These are phyloP conservation scores for Zootoca vivipara DNA, from an alignment of 2,113 vertebrate genomes.

Conservation along the genomic window DNA sequence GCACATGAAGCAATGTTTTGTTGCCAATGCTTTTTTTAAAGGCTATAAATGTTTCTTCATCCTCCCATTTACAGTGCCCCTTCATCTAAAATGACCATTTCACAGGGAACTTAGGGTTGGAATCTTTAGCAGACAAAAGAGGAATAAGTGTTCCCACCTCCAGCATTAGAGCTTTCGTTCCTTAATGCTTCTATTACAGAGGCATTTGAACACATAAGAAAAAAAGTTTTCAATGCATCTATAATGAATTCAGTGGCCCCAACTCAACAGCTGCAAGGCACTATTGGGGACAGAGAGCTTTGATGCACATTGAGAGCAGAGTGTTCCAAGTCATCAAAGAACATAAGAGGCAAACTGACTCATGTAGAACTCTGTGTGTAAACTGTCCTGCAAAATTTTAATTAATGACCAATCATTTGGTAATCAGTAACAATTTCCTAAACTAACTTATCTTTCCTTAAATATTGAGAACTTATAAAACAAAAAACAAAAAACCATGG, in stretches of 20 bases:
- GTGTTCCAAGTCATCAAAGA: not conserved
- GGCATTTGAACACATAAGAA: not conserved
- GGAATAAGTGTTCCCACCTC: not conserved
- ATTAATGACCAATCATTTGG: not conserved
- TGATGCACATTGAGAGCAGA: not conserved
- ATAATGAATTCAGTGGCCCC: not conserved
- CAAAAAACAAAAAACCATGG: not conserved
- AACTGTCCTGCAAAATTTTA: not conserved
- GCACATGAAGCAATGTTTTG: conserved; percentile 78
- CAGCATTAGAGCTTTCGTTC: not conserved
- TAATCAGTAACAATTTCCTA: not conserved
- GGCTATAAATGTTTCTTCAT: conserved; percentile 54
- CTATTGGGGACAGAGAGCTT: not conserved
- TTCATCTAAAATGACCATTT: conserved; percentile 62
- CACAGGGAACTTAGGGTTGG: conserved; percentile 41
- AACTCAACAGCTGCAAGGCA: not conserved
- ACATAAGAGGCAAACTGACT: not conserved
- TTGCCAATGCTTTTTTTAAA: conserved; percentile 45
- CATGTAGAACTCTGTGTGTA: not conserved
- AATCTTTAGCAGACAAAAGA: conserved; percentile 27
- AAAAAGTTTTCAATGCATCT: not conserved
- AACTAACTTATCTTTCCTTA: not conserved
- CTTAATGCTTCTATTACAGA: not conserved
- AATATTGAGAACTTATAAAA: too few species aligned
- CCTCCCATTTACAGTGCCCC: conserved; percentile 45